These are phyloP conservation scores for Macrosiphum euphorbiae DNA, from an alignment of 2,888 invertebrate genomes.

Conservation along the genomic window DNA sequence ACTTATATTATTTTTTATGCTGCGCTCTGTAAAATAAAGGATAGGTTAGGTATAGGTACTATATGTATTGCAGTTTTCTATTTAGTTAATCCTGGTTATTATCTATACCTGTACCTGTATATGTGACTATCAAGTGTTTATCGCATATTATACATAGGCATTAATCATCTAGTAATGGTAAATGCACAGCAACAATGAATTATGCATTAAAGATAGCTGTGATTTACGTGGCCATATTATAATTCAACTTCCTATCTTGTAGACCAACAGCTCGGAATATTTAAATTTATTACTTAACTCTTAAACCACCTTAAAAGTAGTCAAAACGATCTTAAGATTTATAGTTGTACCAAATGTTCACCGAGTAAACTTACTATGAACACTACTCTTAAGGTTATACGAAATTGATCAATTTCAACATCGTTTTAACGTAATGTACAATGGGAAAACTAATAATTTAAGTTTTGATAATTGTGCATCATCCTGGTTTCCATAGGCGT, in stretches of 20 bases:
- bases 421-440: background rate
- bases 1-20: background rate
- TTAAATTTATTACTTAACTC: background rate
- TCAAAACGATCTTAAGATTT: background rate
- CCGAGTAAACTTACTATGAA: background rate
- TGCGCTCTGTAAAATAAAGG: background rate
- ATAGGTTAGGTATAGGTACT: too few relatives aligned
- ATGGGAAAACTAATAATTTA: background rate
- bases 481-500: too few relatives aligned
- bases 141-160: background rate
- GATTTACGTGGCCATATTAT: background rate
- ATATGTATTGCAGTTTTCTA: background rate
- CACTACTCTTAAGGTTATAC: background rate
- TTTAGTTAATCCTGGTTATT: constrained; percentile 10
- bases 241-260: background rate
- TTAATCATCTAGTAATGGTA: background rate
- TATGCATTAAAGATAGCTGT: background rate
- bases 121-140: background rate
- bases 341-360: background rate
- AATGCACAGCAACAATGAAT: background rate
- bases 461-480: background rate
- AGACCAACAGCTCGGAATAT: background rate
- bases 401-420: background rate
- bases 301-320: background rate
- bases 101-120: background rate